phyloP scores from a whole-genome alignment of 2,797 vertebrate species.

The Sebastes dallii region DNA sequence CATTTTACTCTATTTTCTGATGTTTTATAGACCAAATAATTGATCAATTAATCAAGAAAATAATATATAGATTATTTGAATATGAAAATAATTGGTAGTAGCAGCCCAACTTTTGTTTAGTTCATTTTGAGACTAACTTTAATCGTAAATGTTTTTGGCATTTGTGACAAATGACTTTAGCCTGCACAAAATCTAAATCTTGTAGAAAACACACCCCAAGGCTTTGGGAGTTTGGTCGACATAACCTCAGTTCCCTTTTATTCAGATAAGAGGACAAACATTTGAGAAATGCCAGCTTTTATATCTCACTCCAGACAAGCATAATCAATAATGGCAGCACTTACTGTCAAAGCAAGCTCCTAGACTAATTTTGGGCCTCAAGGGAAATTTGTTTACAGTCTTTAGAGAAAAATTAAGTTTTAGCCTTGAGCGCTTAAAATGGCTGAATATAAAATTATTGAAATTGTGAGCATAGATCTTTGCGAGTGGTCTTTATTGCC shows the following conservation, averaged over 20 bases:
- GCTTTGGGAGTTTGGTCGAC: not conserved
- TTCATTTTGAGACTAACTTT: not conserved
- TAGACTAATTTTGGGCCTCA: constrained; percentile 51
- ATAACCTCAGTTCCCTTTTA: constrained; percentile 16
- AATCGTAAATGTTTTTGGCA: not conserved
- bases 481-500: constrained; percentile 81
- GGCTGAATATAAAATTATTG: constrained; percentile 82
- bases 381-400: constrained; percentile 75
- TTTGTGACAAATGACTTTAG: not conserved
- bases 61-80: not conserved
- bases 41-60: not conserved
- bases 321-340: constrained; percentile 70
- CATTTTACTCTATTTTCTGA: not conserved
- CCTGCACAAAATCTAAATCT: not conserved
- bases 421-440: constrained; percentile 74
- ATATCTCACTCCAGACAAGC: constrained; percentile 57
- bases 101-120: not conserved
- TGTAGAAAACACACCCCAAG: not conserved
- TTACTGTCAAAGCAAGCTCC: constrained; percentile 62
- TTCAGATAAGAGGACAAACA: constrained; percentile 43
- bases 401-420: constrained; percentile 72
- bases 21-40: not conserved
- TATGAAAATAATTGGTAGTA: not conserved
- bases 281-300: constrained; percentile 40
- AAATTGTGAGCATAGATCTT: constrained; percentile 82